Percentiles rank a stretch among this genome's conserved stretches.
phyloP scores from a whole-genome alignment of 2,797 vertebrate genomes.

The Zenarchopterus dispar region DNA sequence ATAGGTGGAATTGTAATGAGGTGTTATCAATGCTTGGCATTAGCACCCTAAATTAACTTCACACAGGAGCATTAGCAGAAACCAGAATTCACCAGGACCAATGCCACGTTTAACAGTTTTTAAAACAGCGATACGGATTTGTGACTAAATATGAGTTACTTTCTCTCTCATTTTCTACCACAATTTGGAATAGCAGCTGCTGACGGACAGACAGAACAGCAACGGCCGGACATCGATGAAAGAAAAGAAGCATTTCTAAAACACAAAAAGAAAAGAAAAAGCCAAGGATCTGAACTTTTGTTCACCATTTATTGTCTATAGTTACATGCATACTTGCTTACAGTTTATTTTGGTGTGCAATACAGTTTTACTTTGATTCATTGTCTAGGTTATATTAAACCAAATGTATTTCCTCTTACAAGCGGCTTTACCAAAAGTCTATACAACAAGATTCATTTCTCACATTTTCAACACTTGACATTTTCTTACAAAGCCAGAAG shows the following conservation, averaged over 20 bases:
- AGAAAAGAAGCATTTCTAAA: background rate
- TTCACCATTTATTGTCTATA: slow-evolving; percentile 84
- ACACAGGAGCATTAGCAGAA: too few species aligned
- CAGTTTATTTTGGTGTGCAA: slow-evolving; percentile 76
- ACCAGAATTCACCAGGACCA: too few species aligned
- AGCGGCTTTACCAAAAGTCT: slow-evolving; percentile 75
- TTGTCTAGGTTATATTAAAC: slow-evolving; percentile 67
- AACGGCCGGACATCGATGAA: background rate
- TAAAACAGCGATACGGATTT: too few species aligned
- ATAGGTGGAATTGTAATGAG: too few species aligned
- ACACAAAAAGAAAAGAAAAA: background rate
- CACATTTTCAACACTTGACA: slow-evolving; percentile 68
- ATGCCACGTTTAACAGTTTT: too few species aligned
- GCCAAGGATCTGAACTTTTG: slow-evolving; percentile 18
- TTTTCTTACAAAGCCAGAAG: slow-evolving; percentile 57
- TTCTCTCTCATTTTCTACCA: too few species aligned
- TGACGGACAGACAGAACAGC: too few species aligned
- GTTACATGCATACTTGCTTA: slow-evolving; percentile 85
- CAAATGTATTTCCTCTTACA: slow-evolving; percentile 70
- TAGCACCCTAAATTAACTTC: too few species aligned
- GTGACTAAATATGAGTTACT: too few species aligned
- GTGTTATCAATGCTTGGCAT: too few species aligned
- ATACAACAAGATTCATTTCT: slow-evolving; percentile 66
- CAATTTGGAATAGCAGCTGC: too few species aligned
- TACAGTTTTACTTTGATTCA: slow-evolving; percentile 66